Evolutionary conservation across 2,113 vertebrate genomes (phyloP).

Genomic region (Mormyrus iriodes): DNA sequence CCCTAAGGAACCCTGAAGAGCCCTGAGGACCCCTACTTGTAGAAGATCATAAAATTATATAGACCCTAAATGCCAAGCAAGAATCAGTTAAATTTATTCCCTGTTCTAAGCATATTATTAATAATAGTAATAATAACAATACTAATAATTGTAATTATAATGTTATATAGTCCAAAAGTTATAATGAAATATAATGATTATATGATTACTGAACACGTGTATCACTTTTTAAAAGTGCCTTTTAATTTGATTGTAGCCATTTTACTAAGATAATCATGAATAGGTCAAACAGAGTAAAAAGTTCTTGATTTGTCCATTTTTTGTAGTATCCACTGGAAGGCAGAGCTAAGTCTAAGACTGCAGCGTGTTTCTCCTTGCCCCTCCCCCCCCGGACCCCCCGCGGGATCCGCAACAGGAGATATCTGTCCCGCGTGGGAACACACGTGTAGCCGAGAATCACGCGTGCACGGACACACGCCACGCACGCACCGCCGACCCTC

Average conservation of each 20-base stretch:
- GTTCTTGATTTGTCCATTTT: constrained; percentile 16
- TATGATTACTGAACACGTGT: constrained; percentile 42
- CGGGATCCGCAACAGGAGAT: neutral
- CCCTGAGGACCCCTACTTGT: constrained; percentile 25
- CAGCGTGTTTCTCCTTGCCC: neutral
- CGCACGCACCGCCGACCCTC: neutral
- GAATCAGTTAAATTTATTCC: constrained; percentile 42
- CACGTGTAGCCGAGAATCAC: neutral
- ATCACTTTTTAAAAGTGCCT: constrained; percentile 71
- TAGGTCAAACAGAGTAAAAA: constrained; percentile 46
- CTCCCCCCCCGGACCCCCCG: neutral
- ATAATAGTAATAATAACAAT: constrained; percentile 28
- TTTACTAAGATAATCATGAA: constrained; percentile 63
- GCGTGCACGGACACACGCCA: neutral
- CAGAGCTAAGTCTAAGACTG: constrained; percentile 26
- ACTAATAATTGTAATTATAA: constrained; percentile 49
- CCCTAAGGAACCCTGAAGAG: constrained; percentile 17
- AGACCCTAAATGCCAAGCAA: constrained; percentile 39
- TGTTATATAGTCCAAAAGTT: constrained; percentile 50
- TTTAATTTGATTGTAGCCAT: constrained; percentile 72
- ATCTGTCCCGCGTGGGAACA: neutral
- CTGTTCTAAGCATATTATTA: constrained; percentile 41
- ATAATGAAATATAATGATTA: constrained; percentile 7
- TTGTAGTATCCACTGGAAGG: constrained; percentile 37
- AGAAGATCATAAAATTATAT: constrained; percentile 30